Evolutionary conservation across 2,797 vertebrate species (phyloP).

Genomic region (Sebastes oblongus): DNA sequence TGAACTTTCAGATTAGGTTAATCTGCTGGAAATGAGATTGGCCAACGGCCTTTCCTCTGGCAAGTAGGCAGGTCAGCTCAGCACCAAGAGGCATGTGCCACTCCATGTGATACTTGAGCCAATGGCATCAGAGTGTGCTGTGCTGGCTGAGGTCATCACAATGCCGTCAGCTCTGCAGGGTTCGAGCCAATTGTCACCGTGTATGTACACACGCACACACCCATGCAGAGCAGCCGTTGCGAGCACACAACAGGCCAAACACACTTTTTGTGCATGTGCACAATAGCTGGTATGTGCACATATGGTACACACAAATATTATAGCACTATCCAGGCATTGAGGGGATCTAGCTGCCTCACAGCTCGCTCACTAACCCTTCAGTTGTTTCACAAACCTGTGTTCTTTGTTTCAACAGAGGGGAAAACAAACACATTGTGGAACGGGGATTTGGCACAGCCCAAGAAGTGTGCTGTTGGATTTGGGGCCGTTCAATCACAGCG

Average conservation of each 20-base stretch:
- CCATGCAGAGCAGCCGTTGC: conserved; percentile 24
- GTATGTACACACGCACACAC: conserved; percentile 30
- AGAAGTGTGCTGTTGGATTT: conserved; percentile 66
- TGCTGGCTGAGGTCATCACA: conserved; percentile 64
- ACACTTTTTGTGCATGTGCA: not conserved
- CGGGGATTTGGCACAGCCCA: conserved; percentile 67
- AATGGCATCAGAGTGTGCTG: conserved; percentile 39
- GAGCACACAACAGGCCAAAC: conserved; percentile 1
- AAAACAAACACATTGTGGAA: conserved; percentile 74
- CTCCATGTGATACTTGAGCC: conserved; percentile 64
- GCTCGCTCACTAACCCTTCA: conserved; percentile 49
- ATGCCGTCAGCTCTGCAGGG: conserved; percentile 47
- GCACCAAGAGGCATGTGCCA: conserved; percentile 56
- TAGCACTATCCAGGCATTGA: not conserved
- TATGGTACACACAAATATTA: not conserved
- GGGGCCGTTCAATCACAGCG: conserved; percentile 54
- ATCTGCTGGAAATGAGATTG: conserved; percentile 80
- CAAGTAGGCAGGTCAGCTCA: conserved; percentile 64
- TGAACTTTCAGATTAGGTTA: conserved; percentile 80
- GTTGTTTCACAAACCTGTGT: conserved; percentile 66
- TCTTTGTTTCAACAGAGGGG: conserved; percentile 68
- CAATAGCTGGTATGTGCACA: not conserved
- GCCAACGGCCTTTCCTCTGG: conserved; percentile 59
- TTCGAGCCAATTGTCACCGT: conserved; percentile 47
- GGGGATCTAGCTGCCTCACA: conserved; percentile 17